phyloP scores from a whole-genome alignment of 2,888 invertebrate genomes.

The Vandiemenella viatica region DNA sequence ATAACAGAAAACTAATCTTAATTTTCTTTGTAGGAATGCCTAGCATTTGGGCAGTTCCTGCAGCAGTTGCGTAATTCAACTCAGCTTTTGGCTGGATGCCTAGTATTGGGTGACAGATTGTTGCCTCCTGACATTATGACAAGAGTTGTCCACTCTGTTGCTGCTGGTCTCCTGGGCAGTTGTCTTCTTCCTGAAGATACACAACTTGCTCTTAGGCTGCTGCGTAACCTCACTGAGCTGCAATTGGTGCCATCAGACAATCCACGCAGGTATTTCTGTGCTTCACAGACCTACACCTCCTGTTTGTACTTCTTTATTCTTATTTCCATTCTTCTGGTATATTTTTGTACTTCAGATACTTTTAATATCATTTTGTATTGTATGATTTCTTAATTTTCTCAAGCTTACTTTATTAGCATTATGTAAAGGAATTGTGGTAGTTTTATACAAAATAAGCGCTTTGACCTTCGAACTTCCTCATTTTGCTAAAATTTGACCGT shows the following conservation, averaged over 20 bases:
- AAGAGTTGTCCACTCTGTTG: conserved; percentile 37
- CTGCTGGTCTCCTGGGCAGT: conserved; percentile 56
- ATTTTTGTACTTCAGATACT: no score
- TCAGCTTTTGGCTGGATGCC: conserved; percentile 49
- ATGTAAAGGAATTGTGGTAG: no score
- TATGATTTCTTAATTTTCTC: no score
- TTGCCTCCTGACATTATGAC: conserved; percentile 30
- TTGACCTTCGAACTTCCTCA: no score
- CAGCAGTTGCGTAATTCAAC: conserved; percentile 52
- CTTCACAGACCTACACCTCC: not conserved
- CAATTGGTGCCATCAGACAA: conserved; percentile 56
- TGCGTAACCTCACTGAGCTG: conserved; percentile 51
- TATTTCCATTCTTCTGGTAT: no score
- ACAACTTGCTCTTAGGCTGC: conserved; percentile 43
- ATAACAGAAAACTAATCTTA: no score
- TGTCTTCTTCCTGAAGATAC: conserved; percentile 63
- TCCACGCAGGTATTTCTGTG: conserved; percentile 34
- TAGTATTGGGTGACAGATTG: conserved; percentile 49
- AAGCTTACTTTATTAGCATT: no score
- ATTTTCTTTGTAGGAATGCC: conserved; percentile 33
- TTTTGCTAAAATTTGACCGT: no score
- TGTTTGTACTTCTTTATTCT: not conserved
- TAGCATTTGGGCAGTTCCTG: conserved; percentile 53
- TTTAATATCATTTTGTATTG: no score
- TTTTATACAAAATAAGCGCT: no score